These are phyloP conservation scores for Coenonympha glycerion DNA, from an alignment of 2,888 invertebrate species.

Conservation along the genomic window DNA sequence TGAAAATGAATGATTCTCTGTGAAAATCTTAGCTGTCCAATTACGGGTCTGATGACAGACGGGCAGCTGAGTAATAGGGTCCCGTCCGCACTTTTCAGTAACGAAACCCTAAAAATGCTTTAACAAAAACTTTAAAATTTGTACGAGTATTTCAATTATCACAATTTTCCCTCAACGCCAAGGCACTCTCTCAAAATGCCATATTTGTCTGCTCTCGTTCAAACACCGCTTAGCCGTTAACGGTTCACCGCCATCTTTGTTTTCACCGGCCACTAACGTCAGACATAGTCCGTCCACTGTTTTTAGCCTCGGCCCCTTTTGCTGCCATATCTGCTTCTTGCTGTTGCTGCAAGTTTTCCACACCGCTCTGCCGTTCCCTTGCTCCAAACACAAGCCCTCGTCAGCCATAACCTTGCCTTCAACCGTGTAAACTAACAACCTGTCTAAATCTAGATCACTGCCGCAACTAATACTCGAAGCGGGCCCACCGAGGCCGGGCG, in stretches of 20 bases:
- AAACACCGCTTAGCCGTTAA: constrained; percentile 78
- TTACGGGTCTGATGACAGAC: no score
- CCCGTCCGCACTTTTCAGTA: no score
- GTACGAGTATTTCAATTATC: constrained; percentile 30
- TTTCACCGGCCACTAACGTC: constrained; percentile 44
- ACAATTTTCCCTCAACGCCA: constrained; percentile 78
- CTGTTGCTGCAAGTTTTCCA: constrained; percentile 83
- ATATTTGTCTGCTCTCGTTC: constrained; percentile 77
- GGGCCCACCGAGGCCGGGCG: constrained; percentile 82
- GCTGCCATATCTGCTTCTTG: constrained; percentile 82
- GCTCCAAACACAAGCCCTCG: constrained; percentile 89
- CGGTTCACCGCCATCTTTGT: constrained; percentile 49
- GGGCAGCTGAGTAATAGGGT: no score
- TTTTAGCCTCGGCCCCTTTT: constrained; percentile 59
- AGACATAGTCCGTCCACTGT: constrained; percentile 52
- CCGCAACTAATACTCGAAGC: constrained; percentile 81
- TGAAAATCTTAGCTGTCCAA: no score
- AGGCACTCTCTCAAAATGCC: constrained; percentile 80
- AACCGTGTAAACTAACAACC: constrained; percentile 82
- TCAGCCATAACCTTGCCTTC: constrained; percentile 88
- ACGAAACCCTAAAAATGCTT: no score
- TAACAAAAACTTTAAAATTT: no score
- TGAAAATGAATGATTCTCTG: background rate
- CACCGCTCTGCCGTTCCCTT: constrained; percentile 78
- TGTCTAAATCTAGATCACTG: constrained; percentile 74